These are phyloP conservation scores for Hippocampus comes DNA, from an alignment of 2,113 vertebrate species.

Conservation along the genomic window DNA sequence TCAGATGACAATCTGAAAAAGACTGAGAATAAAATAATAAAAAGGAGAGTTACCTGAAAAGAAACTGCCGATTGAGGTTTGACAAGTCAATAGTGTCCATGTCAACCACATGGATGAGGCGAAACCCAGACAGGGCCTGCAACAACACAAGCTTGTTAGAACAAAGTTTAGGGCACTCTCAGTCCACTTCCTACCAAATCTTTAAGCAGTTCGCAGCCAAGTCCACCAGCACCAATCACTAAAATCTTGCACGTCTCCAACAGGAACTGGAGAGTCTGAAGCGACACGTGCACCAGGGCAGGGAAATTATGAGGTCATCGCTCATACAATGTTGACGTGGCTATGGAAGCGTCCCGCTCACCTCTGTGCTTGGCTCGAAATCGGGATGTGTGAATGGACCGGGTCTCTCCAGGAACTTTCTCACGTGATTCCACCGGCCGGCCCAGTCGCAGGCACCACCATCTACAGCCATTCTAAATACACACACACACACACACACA, in stretches of 20 bases:
- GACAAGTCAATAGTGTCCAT: conserved; percentile 97
- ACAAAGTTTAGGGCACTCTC: not conserved
- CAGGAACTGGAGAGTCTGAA: conserved; percentile 87
- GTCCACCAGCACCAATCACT: conserved; percentile 91
- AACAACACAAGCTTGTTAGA: conserved; percentile 21
- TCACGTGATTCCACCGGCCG: conserved; percentile 96
- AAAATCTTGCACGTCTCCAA: conserved; percentile 93
- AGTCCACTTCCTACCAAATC: conserved; percentile 78
- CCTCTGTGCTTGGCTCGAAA: conserved; percentile 95
- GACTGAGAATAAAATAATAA: not conserved
- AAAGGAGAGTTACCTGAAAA: conserved; percentile 82
- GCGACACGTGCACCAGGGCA: not conserved
- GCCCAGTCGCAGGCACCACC: conserved; percentile 88
- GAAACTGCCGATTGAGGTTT: conserved; percentile 95
- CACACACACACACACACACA: conserved; percentile 51
- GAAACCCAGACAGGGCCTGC: conserved; percentile 91
- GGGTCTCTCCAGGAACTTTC: conserved; percentile 94
- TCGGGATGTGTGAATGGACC: conserved; percentile 98
- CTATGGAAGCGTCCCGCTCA: conserved; percentile 55
- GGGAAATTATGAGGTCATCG: not conserved
- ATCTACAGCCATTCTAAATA: conserved; percentile 97
- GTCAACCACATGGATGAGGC: conserved; percentile 94
- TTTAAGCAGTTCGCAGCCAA: conserved; percentile 95
- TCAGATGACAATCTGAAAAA: not conserved
- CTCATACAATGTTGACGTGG: not conserved